Evolutionary conservation across 2,113 vertebrate species (phyloP), one percentile per base, ranked within the genome.

Genomic region (Nettapus auritus): DNA sequence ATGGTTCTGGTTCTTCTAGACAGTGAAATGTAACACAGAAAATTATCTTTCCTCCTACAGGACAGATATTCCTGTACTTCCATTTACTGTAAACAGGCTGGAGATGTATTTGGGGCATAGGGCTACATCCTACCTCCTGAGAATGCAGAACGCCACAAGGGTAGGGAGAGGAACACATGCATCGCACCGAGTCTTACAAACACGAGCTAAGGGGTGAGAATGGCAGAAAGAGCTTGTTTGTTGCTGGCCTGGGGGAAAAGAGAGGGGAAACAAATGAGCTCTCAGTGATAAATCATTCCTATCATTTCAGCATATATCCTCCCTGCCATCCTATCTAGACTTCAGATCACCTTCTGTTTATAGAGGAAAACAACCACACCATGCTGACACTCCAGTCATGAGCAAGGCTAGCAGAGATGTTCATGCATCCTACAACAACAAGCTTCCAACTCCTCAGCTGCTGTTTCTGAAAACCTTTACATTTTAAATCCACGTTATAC

Each of bases 381-480:
- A 9, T 68, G 19, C 50, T 91, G 69, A 34, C 31, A 82, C 69
- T 64, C 83, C 71, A 88, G 69, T 81, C 50, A 36, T 34, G 68
- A 66, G 14, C 71, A 82, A 69, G 29, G 31, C 57, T 38, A 84
- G 52, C 48, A 81, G 53, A 83, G 73, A 50, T 36, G 16, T 56
- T 88, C 18, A 40, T 7, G 17, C 36, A 79, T 38, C 16, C 53
- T 56, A 20, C 36, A 63, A 86, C 29, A 70, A 69, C 23, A 69
- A 76, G 21, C 28, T 36, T 80, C 55, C 40, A 76, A 42, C 36
- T 90, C 31, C 53, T 85, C 48, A 82, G 22, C 34, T 60, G 55
- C 48, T 85, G 29, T n/a, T 96, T 95, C 82, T 63, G 31, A 82
- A 85, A 93, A 74, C 19, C 8, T 29, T 69, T 73, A 40, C 62